Evolutionary conservation across 2,113 vertebrate genomes (phyloP), one percentile per base, ranked within the genome.

Genomic region (Callorhinus ursinus): DNA sequence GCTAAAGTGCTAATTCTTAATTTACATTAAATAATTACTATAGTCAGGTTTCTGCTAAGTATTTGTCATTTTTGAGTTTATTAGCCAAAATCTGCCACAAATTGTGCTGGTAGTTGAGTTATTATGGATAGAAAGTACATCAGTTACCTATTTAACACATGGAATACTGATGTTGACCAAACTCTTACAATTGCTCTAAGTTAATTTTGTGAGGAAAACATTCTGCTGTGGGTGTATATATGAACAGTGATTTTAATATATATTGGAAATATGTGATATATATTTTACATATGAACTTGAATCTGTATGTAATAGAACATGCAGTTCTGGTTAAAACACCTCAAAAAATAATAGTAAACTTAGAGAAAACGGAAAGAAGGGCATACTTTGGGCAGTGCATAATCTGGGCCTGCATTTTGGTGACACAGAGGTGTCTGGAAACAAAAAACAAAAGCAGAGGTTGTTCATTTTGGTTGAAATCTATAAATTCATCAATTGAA

Each of bases 151-250:
- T 84, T 22, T n/a, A 49, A 79, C 46, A 53, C 16, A 77, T 77
- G 31, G 31, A 79, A 61, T 93, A 79, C 65, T 87, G 21, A 88
- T n/a, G 1, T 46, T 72, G 69, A 59, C 12, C 4, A 77, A 82
- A 90, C 10, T 67, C 71, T 85, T 67, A 8, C 19, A 81, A 95
- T 67, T 81, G 4, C 19, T 69, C 85, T 91, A 84, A 89, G n/a
- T 77, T 95, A 57, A 53, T 76, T 90, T 97, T 93, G 81, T 57
- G 36, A 92, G 22, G 14, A 80, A 96, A 96, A 19, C 3, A n/a
- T 76, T 82, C 49, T 81, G 51, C 28, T 88, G 72, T 67, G n/a
- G 31, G 1, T 26, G 0, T 42, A 67, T 81, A 12, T 84, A 49
- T 69, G 14, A 90, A 55, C 51, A 90, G 71, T 53, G 59, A 74